These are phyloP conservation scores for Aurelia aurita complex sp. Pacific DNA, from an alignment of 30 jellyfish, hydroid and myxozoan species.

Conservation along the genomic window DNA sequence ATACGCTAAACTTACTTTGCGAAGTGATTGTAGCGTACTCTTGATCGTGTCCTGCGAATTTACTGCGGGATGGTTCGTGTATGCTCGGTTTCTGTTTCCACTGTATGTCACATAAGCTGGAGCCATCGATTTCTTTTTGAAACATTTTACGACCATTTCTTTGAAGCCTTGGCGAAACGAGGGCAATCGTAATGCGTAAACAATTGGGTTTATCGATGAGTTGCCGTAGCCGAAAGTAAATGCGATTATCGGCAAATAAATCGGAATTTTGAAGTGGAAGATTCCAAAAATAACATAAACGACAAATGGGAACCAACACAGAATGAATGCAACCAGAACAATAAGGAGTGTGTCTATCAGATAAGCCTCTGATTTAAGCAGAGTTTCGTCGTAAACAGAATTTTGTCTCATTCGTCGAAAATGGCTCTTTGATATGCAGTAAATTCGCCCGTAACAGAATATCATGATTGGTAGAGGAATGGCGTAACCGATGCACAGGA, in stretches of 20 bases:
- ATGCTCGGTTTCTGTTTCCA: background rate
- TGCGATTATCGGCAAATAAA: slow-evolving; percentile 59
- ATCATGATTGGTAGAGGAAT: slow-evolving; percentile 54
- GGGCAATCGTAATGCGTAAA: slow-evolving; percentile 64
- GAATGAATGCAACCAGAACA: slow-evolving; percentile 33
- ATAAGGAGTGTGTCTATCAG: slow-evolving; percentile 48
- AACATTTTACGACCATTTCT: slow-evolving; percentile 11
- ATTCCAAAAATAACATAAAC: slow-evolving; percentile 33
- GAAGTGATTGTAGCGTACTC: background rate
- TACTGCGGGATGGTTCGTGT: background rate
- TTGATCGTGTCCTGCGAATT: slow-evolving; percentile 1
- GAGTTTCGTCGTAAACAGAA: slow-evolving; percentile 8
- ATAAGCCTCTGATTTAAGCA: slow-evolving; percentile 52
- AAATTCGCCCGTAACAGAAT: slow-evolving; percentile 59
- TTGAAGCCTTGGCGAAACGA: slow-evolving; percentile 66
- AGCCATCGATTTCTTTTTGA: slow-evolving; percentile 8
- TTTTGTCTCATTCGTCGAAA: slow-evolving; percentile 43
- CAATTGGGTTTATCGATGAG: slow-evolving; percentile 66
- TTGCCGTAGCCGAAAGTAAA: slow-evolving; percentile 66
- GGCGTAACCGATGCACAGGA: slow-evolving; percentile 51
- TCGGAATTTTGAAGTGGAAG: slow-evolving; percentile 13
- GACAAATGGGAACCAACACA: slow-evolving; percentile 72
- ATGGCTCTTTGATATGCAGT: slow-evolving; percentile 48
- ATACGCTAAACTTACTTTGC: slow-evolving; percentile 33
- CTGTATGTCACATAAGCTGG: slow-evolving; percentile 45